Evolutionary conservation across 2,888 invertebrate genomes (phyloP), one percentile per base, ranked within the genome.

Genomic region (Rhyacophila evoluta): DNA sequence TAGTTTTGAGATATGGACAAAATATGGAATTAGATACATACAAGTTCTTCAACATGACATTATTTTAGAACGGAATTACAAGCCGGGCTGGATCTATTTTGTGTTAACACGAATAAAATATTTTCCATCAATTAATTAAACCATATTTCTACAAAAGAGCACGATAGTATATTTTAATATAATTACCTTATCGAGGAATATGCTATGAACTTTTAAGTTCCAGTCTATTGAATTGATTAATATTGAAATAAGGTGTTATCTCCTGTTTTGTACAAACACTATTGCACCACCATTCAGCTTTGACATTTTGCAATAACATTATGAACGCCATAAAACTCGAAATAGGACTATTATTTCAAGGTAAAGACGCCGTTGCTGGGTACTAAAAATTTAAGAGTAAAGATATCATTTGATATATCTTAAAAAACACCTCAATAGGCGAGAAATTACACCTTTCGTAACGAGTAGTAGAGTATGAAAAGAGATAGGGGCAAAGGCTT

Each of bases 361-460:
- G 25, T 8, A 19, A 33, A 2, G 55, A 10, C 55, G 55, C 19
- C 55, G 19, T 55, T 55, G 25, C 55, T 55, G 55, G 55, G 55
- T 41, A 55, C 55, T 55, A 25, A 55, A 19, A 55, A 55, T 55
- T 55, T 55, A 55, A 25, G 55, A 12, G 55, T 55, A 8, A 55
- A 55, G 55, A 19, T 55, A 55, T 25, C 55, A 55, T 55, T 55
- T 55, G 19, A 55, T 55, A 55, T 25, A 55, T 55, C 55, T 55
- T 55, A 25, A 55, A 55, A 55, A 55, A 55, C 55, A 55, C 25
- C 55, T 55, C 19, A 55, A 55, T 55, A 55, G 55, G 19, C 55
- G 19, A 55, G 55, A 55, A 55, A 55, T 55, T 55, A 55, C 55
- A 55, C 25, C 55, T 55, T 39, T 55, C 55, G 55, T 55, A 55